Percentiles rank a stretch among this genome's conserved stretches.
Evolutionary conservation across 2,888 invertebrate genomes (phyloP).

Genomic region (Drosophila neonasuta): DNA sequence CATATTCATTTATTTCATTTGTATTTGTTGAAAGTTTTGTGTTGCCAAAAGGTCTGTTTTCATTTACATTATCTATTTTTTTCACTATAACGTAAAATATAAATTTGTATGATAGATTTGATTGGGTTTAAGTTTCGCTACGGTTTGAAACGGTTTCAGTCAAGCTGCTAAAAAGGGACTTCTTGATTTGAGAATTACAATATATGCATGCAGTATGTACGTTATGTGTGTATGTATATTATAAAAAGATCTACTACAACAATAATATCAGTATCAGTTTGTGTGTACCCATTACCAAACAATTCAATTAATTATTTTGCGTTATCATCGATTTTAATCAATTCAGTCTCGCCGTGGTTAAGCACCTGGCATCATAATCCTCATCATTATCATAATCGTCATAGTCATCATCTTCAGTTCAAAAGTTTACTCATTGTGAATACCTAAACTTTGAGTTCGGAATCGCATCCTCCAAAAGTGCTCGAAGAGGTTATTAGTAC

Average conservation of each 20-base stretch:
- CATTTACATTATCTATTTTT: slow-evolving; percentile 46
- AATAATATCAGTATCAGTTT: slow-evolving; percentile 70
- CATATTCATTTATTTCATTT: slow-evolving; percentile 51
- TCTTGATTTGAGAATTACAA: slow-evolving; percentile 37
- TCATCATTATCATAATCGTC: slow-evolving; percentile 33
- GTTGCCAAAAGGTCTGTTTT: slow-evolving; percentile 50
- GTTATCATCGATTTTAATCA: slow-evolving; percentile 51
- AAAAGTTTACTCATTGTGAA: slow-evolving; percentile 45
- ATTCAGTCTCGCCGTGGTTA: slow-evolving; percentile 68
- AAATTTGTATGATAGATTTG: slow-evolving; percentile 69
- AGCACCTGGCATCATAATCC: slow-evolving; percentile 54
- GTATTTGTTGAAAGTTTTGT: slow-evolving; percentile 53
- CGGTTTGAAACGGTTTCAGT: slow-evolving; percentile 46
- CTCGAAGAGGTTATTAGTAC: slow-evolving; percentile 46
- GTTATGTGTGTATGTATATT: slow-evolving; percentile 40
- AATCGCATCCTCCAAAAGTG: slow-evolving; percentile 58
- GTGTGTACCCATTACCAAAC: slow-evolving; percentile 71
- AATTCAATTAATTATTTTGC: slow-evolving; percentile 38
- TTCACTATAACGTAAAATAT: slow-evolving; percentile 67
- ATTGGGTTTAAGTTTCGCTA: slow-evolving; percentile 45
- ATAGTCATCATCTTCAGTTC: slow-evolving; percentile 51
- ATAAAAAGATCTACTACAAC: slow-evolving; percentile 74
- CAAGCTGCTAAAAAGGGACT: slow-evolving; percentile 61
- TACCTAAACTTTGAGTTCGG: slow-evolving; percentile 57
- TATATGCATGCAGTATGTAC: slow-evolving; percentile 30